Evolutionary conservation across 2,888 invertebrate species (phyloP).

Genomic region (Torymus tubicola): DNA sequence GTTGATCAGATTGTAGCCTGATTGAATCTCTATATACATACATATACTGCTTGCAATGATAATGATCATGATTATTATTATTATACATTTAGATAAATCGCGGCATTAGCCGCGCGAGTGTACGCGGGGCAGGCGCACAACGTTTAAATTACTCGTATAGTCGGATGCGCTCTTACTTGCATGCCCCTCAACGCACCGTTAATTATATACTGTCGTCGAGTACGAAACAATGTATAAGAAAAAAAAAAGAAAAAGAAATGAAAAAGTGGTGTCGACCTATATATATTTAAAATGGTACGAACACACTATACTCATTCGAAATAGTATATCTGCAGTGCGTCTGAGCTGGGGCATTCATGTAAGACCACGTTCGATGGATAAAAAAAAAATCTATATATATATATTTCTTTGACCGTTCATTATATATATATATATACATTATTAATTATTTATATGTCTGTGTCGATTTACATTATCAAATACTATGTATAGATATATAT

Average conservation of each 20-base stretch:
- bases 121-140: slow-evolving; percentile 68
- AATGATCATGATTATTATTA: too few species aligned
- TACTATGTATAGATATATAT: slow-evolving; percentile 33
- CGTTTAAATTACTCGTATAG: slow-evolving; percentile 59
- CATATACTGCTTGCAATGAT: too few species aligned
- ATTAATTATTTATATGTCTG: slow-evolving; percentile 32
- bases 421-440: slow-evolving; percentile 27
- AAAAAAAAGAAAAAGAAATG: too few species aligned
- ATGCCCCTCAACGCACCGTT: slow-evolving; percentile 72
- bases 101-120: slow-evolving; percentile 60
- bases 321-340: slow-evolving; percentile 65
- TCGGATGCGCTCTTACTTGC: slow-evolving; percentile 75
- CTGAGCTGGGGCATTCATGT: slow-evolving; percentile 72
- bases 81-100: slow-evolving; percentile 2
- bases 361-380: slow-evolving; percentile 70
- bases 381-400: slow-evolving; percentile 46
- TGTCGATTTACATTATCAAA: slow-evolving; percentile 40
- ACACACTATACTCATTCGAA: slow-evolving; percentile 31
- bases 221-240: too few species aligned
- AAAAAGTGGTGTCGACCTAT: too few species aligned
- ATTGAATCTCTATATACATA: too few species aligned
- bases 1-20: too few species aligned
- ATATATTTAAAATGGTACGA: too few species aligned
- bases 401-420: slow-evolving; percentile 7
- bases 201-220: slow-evolving; percentile 34